Base-by-base conservation (phyloP, 2,888 invertebrate genomes). In the Mylabris sibirica region DNA sequence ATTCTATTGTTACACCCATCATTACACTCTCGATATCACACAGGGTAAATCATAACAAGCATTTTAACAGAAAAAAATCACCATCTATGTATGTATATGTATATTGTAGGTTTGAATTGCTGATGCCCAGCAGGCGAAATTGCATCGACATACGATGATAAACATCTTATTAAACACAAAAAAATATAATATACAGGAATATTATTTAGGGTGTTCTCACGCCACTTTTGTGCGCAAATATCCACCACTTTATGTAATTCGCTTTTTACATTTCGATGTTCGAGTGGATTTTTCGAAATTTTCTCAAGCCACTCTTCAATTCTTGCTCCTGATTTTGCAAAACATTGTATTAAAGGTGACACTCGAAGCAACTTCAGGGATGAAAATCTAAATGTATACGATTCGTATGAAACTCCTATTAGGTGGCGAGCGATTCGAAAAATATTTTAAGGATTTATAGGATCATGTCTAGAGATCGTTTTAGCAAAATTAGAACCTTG, bases 21-120 rank as follows among this genome's bases (percentile, higher is more conserved):
- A 70, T 70, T 70, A 70, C 61, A 49, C 38, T 64, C 64, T 64
- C 64, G 67, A 69, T 70, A 67, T 66, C 70, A 70, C 70, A 70
- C 70, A 67, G 70, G 67, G 70, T 67, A 66, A 70, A 70, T 70
- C 70, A 70, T 64, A 70, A 70, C 70, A 70, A 70, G 67, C 70
- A 35, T 68, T 68, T 68, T 62, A 53, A 30, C 30, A 30, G 2
- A 53, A 22, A 53, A 22, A 24, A 60, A 60, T 65, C 38, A 60
- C 59, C 38, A 64, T 68, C 63, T 30, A 30, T 30, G 30, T 61
- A 57, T 34, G 61, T 68, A 59, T 30, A 30, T 30, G 30, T 61
- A 57, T 34, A 65, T 68, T 65, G 59, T 63, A 66, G 59, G 69
- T 61, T 69, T 63, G 59, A 60, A 64, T 65, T 69, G 26, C 63